These are phyloP conservation scores for Vulpes lagopus DNA, from an alignment of 2,113 vertebrate species.

Conservation along the genomic window DNA sequence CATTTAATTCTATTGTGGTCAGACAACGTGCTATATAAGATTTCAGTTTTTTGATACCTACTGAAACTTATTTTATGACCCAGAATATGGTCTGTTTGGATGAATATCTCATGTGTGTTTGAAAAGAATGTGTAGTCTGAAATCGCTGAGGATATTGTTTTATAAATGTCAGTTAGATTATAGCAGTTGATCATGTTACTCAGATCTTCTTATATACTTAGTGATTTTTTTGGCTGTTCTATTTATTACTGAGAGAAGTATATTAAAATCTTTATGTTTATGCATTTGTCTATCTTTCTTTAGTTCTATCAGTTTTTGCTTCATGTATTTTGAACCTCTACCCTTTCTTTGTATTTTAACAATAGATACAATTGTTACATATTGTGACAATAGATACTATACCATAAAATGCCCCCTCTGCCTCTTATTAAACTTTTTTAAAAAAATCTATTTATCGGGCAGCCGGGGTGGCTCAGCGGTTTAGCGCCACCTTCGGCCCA, in stretches of 20 bases:
- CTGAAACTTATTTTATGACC: not conserved
- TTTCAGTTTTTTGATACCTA: constrained; percentile 16
- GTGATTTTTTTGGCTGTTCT: not conserved
- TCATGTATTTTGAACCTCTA: not conserved
- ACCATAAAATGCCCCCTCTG: not conserved
- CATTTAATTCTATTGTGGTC: not conserved
- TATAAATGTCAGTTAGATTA: not conserved
- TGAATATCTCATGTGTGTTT: not conserved
- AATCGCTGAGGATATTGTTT: not conserved
- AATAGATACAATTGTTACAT: not conserved
- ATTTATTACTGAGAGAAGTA: not conserved
- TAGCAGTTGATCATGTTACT: not conserved
- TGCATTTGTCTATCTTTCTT: not conserved
- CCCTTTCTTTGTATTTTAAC: not conserved
- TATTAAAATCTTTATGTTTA: not conserved
- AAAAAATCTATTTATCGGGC: not conserved
- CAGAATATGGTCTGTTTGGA: not conserved
- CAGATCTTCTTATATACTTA: not conserved
- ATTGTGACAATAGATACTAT: not conserved
- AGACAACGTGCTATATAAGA: not conserved
- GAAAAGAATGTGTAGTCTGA: not conserved
- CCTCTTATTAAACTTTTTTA: not conserved
- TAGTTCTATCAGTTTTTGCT: not conserved
- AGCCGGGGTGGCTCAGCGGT: no score
- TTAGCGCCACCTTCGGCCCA: no score